Evolutionary conservation across 1,140 invertebrate genomes (phyloP), one percentile per base, ranked within the genome.

Genomic region (Brachystomella parvula): DNA sequence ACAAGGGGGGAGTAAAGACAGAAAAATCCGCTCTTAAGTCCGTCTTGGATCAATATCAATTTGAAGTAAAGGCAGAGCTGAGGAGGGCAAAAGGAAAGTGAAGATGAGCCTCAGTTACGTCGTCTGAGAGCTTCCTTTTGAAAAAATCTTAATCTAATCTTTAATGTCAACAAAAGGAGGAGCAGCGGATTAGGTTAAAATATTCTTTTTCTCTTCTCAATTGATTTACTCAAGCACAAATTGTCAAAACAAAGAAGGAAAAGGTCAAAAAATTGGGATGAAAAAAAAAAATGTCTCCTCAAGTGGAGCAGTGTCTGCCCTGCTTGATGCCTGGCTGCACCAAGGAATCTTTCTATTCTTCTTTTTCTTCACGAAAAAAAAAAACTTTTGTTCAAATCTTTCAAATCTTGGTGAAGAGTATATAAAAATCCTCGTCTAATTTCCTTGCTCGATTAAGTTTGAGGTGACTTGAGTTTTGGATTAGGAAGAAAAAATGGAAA

Each of bases 221-320:
- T 53, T 53, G 49, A 53, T 53, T 53, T 53, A 53, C 24, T 53
- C 12, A 53, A 53, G 15, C 49, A 17, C 12, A 53, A 53, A 53
- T 53, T 53, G 49, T 53, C 49, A 53, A 53, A 53, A 53, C 49
- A 53, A 26, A 24, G 49, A 19, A 53, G 12, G 49, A 15, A 19
- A 53, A 53, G 49, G 49, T 53, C 15, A 53, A 53, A 53, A 53
- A 53, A 19, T 9, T 9, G 6, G 12, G 3, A 17, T 53, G 6
- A 53, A 24, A 53, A 12, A 53, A 17, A 9, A 12, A 9, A 44
- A 44, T 9, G 9, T 12, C 39, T 9, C n/a, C 39, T 44, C 39
- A 44, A n/a, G n/a, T 44, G 39, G 9, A 44, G 39, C n/a, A 44
- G 9, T n/a, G 9, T 44, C 39, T n/a, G n/a, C 9, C 9, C n/a